A percentile compares a stretch with the other conserved stretches of the same genome.
Evolutionary conservation across 2,113 vertebrate genomes (phyloP).

Genomic region (Morone chrysops): DNA sequence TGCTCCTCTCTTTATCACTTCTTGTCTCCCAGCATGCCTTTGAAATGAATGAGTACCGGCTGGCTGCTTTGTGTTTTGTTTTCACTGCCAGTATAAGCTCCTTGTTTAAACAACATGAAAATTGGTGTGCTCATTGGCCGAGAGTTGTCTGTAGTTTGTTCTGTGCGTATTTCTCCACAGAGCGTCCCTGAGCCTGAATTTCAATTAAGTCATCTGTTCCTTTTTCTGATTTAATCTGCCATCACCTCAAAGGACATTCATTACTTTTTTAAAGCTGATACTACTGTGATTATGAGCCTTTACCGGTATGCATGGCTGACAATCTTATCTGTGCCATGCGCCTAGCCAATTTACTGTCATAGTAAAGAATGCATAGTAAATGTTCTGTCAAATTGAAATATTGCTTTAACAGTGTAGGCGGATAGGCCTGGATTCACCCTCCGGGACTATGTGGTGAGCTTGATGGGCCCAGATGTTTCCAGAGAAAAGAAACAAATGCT

Average conservation of each 20-base stretch:
- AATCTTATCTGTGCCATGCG: slow-evolving; percentile 34
- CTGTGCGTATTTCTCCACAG: slow-evolving; percentile 51
- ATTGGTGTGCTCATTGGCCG: slow-evolving; percentile 48
- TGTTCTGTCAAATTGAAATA: slow-evolving; percentile 58
- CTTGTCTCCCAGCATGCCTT: slow-evolving; percentile 40
- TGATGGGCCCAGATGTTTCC: slow-evolving; percentile 82
- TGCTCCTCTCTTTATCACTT: slow-evolving; percentile 44
- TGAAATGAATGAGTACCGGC: slow-evolving; percentile 55
- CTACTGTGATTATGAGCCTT: slow-evolving; percentile 46
- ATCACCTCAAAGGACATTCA: slow-evolving; percentile 54
- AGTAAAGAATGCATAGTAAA: slow-evolving; percentile 46
- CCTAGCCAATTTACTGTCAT: slow-evolving; percentile 15
- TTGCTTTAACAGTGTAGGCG: slow-evolving; percentile 59
- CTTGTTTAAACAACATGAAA: slow-evolving; percentile 66
- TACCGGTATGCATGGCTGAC: slow-evolving; percentile 5
- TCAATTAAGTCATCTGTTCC: slow-evolving; percentile 59
- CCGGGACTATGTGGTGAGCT: slow-evolving; percentile 68
- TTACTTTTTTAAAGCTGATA: slow-evolving; percentile 20
- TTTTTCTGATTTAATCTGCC: slow-evolving; percentile 50
- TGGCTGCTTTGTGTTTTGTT: slow-evolving; percentile 69
- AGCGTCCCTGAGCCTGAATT: slow-evolving; percentile 53
- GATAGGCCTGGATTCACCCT: slow-evolving; percentile 68
- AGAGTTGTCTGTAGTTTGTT: slow-evolving; percentile 64
- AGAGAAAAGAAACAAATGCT: slow-evolving; percentile 79
- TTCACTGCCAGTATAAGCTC: slow-evolving; percentile 59